Percentiles rank a stretch among this genome's conserved stretches.
Conservation (phyloP, 2,888 invertebrate genomes). For the Gibbula magus region DNA sequence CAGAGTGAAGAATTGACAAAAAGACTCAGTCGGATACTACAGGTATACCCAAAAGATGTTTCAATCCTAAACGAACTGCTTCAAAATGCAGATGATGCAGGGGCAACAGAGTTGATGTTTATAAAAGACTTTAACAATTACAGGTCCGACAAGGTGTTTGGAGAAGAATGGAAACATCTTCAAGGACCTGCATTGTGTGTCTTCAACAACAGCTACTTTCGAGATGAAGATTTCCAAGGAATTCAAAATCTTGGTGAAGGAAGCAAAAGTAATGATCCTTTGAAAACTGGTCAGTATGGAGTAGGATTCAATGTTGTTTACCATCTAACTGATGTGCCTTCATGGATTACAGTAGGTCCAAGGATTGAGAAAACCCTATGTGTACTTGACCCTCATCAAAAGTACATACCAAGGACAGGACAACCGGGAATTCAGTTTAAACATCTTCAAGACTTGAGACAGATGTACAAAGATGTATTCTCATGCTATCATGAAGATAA, state of each 20-base stretch:
- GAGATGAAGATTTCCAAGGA: constrained; percentile 53
- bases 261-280: constrained; percentile 56
- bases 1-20: constrained; percentile 67
- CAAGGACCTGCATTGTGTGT: constrained; percentile 65
- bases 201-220: constrained; percentile 58
- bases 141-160: constrained; percentile 24
- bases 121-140: constrained; percentile 62
- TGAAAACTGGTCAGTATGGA: constrained; percentile 62
- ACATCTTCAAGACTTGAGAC: constrained; percentile 33
- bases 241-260: constrained; percentile 59
- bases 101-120: constrained; percentile 66
- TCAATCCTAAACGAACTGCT: constrained; percentile 70
- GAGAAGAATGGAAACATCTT: constrained; percentile 33
- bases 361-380: constrained; percentile 60
- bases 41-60: constrained; percentile 65
- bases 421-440: constrained; percentile 43
- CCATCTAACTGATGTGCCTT: constrained; percentile 62
- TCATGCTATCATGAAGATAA: constrained; percentile 56
- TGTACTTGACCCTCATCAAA: constrained; percentile 67
- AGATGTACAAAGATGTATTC: constrained; percentile 52
- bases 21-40: constrained; percentile 63
- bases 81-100: constrained; percentile 72
- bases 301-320: constrained; percentile 67
- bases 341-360: constrained; percentile 53
- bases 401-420: constrained; percentile 53